Evolutionary conservation across 2,113 vertebrate genomes (phyloP), one percentile per base, ranked within the genome.

Genomic region (Brevimyrus niger): DNA sequence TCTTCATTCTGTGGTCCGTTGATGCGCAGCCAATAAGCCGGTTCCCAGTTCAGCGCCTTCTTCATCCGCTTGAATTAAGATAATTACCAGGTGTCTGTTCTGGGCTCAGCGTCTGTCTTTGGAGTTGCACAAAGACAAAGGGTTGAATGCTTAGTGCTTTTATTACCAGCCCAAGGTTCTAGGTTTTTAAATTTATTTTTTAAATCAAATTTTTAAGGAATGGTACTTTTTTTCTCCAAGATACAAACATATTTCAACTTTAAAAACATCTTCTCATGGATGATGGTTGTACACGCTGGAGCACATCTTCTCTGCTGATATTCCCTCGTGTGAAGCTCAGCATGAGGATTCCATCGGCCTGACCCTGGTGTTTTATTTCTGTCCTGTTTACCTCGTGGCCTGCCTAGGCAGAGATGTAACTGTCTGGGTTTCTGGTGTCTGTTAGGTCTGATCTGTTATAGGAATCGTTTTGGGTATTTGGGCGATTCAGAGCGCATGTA

Each of bases 71-170:
- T 90, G 88, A 91, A 92, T 89, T 58, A 51, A 89, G 88, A 89
- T 91, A 55, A 90, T 93, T 91, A 88, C 91, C 92, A 83, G 91
- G 91, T 89, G 87, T 89, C 89, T 90, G 89, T 35, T 44, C n/a
- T 87, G 55, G 83, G 61, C 46, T 73, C 27, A 44, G 84, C 58
- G 65, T 15, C 35, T n/a, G 87, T 87, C 27, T 61, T 65, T 80
- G n/a, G 17, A n/a, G 65, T 47, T 47, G 21, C 27, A 8, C 61
- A 50, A 46, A 88, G 61, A 61, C 42, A 69, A 69, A 88, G 42
- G 44, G 58, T 46, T 23, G 44, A 38, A 21, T 69, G 82, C 23
- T 84, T 38, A 46, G 0, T 44, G 44, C 82, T 47, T 17, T 42
- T 82, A 42, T 1, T 15, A 44, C 38, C 42, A 44, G 76, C 76